Evolutionary conservation across 2,797 vertebrate genomes (phyloP).

Genomic region (Tenualosa ilisha): DNA sequence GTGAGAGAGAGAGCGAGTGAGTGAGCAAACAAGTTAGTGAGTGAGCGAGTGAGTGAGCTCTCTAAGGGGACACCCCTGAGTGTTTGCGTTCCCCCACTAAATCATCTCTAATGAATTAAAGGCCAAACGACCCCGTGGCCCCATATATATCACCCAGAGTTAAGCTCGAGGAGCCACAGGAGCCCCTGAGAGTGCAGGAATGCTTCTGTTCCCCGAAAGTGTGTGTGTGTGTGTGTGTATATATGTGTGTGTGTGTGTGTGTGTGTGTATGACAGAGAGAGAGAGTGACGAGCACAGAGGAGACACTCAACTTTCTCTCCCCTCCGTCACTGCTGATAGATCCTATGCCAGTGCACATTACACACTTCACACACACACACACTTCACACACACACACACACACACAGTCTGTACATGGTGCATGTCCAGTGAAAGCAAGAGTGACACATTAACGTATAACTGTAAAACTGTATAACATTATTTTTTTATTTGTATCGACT

Average conservation of each 20-base stretch:
- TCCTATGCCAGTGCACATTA: background rate
- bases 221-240: slow-evolving; percentile 32
- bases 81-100: slow-evolving; percentile 35
- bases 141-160: slow-evolving; percentile 41
- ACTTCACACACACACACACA: slow-evolving; percentile 32
- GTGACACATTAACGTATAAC: background rate
- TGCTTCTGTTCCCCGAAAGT: slow-evolving; percentile 44
- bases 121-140: slow-evolving; percentile 43
- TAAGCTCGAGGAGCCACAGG: slow-evolving; percentile 38
- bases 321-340: background rate
- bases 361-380: slow-evolving; percentile 13
- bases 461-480: background rate
- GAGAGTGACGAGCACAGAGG: background rate
- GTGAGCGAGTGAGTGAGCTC: background rate
- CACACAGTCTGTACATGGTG: background rate
- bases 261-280: slow-evolving; percentile 24
- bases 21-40: background rate
- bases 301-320: background rate
- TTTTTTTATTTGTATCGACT: too few species aligned
- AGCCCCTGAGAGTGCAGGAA: slow-evolving; percentile 50
- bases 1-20: background rate
- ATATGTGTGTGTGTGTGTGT: slow-evolving; percentile 28
- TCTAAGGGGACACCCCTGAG: slow-evolving; percentile 26
- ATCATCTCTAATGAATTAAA: slow-evolving; percentile 55
- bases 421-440: background rate